Conservation (phyloP, 2,113 vertebrate genomes). For the Corythaixoides concolor region DNA sequence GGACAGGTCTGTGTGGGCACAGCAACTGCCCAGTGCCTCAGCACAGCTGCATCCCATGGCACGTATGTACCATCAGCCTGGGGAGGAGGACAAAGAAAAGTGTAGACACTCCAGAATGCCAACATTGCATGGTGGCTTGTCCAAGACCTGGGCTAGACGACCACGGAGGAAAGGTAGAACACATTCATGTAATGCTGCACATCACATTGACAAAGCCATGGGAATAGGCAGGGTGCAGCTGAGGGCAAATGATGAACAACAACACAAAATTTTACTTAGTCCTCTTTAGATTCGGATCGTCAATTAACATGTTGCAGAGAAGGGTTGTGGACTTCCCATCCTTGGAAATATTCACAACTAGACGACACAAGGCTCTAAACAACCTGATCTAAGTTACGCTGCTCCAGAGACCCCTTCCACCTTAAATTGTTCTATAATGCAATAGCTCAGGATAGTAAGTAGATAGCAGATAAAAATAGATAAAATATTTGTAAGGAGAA, state of each 20-base stretch:
- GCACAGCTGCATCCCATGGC: accelerated
- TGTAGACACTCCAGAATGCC: background rate
- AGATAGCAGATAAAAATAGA: background rate
- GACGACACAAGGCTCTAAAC: background rate
- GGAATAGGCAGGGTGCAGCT: background rate
- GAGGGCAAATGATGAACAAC: background rate
- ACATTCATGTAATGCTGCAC: background rate
- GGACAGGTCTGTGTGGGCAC: background rate
- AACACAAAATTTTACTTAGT: background rate
- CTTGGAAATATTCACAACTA: background rate
- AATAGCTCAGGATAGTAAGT: background rate
- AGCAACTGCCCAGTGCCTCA: background rate
- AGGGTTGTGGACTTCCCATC: background rate
- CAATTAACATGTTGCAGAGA: background rate
- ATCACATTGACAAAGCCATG: accelerated
- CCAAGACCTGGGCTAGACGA: background rate
- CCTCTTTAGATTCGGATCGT: background rate
- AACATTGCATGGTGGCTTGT: background rate
- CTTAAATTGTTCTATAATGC: background rate
- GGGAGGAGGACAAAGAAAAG: background rate
- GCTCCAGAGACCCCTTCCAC: background rate
- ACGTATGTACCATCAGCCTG: accelerated
- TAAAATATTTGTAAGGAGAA: background rate
- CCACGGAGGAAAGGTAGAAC: background rate
- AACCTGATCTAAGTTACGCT: background rate